phyloP scores from a whole-genome alignment of 1,140 invertebrate species.

The Contarinia nasturtii region DNA sequence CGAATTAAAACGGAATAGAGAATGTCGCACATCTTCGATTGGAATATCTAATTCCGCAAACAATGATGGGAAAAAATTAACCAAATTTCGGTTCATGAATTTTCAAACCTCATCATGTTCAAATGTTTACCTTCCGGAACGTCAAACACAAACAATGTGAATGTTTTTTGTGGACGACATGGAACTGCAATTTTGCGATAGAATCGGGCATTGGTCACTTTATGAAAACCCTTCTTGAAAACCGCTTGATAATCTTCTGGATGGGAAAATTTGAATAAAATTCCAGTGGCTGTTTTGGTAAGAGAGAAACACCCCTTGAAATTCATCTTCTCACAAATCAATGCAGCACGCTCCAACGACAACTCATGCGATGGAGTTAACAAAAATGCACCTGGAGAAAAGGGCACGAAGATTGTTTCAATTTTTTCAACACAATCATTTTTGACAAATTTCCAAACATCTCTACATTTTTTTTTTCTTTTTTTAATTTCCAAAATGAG shows the following conservation, averaged over 20 bases:
- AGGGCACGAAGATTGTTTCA: not conserved
- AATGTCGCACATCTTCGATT: slow-evolving; percentile 61
- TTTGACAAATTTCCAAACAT: not conserved
- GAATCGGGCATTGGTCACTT: slow-evolving; percentile 55
- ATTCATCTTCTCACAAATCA: slow-evolving; percentile 71
- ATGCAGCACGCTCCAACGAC: slow-evolving; percentile 63
- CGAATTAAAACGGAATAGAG: slow-evolving; percentile 58
- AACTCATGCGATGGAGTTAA: slow-evolving; percentile 65
- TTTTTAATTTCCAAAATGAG: too few relatives aligned
- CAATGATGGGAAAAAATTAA: too few relatives aligned
- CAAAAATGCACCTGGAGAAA: slow-evolving; percentile 44
- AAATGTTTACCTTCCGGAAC: too few relatives aligned
- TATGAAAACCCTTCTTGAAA: slow-evolving; percentile 69
- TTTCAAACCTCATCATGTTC: too few relatives aligned
- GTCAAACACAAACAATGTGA: slow-evolving; percentile 58
- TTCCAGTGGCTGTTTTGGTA: slow-evolving; percentile 70
- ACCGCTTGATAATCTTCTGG: slow-evolving; percentile 68
- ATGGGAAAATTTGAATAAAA: slow-evolving; percentile 68
- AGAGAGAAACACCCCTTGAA: slow-evolving; percentile 66
- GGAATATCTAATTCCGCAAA: too few relatives aligned
- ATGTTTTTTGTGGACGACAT: slow-evolving; percentile 62
- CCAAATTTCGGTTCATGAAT: too few relatives aligned
- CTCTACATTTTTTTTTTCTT: not conserved
- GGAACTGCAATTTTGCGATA: slow-evolving; percentile 67
- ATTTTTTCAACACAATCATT: not conserved